Base-by-base conservation (phyloP, 2,888 invertebrate species). In the Ormyrus rosae region DNA sequence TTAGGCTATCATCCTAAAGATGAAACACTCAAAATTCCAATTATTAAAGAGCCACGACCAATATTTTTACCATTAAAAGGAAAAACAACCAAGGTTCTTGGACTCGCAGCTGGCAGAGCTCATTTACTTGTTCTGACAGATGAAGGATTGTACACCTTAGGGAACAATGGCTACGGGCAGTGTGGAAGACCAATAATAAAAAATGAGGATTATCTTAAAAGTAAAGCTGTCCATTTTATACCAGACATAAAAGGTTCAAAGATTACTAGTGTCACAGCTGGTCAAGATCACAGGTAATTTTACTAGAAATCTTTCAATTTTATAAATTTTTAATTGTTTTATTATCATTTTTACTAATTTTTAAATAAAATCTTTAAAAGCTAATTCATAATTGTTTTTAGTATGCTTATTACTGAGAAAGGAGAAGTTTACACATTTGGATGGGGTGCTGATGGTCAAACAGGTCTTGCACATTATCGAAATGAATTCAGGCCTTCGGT, bases 401-500 rank as follows among this genome's bases (percentile, higher is more conserved):
- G 95, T 88, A 89, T 97, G 85, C 94, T 97, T 85, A 87, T 98
- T 83, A 96, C 96, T 82, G 93, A 94, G 86, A 92, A 93, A 45
- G 98, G 99, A 0, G 92, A 94, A 85, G 95, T 99, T 5, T 98
- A 94, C 88, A 93, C 96, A 0, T 98, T 97, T 91, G 99, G 99
- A 0, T 96, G 97, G 95, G 96, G 98, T 51, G 96, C 97, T 0
- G 98, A 99, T 91, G 99, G 99, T 0, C 99, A 99, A 91, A 97
- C 97, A 0, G 98, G 96, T 0, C 91, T 95, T 9, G 96, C 96
- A 0, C 93, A 93, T 85, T 96, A 92, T 87, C 91, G 93, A 45
- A 94, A 94, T 77, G 92, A 92, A 72, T 92, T 93, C 2, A 87
- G 91, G 83, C 94, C 95, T 2, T 92, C 92, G 0, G 89, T 92